Base-by-base conservation (phyloP, 2,888 invertebrate genomes). In the Luperina testacea region DNA sequence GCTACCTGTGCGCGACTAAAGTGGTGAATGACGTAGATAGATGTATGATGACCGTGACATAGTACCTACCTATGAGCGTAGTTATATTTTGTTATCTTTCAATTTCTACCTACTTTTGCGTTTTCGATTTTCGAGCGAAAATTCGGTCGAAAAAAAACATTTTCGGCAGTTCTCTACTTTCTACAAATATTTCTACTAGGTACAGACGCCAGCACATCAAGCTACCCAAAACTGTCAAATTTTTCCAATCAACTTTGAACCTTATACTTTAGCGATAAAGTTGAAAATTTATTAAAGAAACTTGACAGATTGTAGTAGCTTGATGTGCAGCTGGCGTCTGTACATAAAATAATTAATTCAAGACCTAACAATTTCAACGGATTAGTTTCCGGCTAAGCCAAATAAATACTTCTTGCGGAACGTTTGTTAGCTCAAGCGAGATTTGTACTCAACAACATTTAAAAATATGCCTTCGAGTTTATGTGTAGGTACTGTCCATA, bases 31-130 rank as follows among this genome's bases (percentile, higher is more conserved):
- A 84, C 63, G 69, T 59, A 65, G n/a, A 27, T 65, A 48, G 6
- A 45, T 59, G 59, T 81, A 64, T 61, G 59, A 48, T 15, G 61
- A n/a, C 32, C 70, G 38, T 72, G 82, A 83, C 64, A 67, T 42
- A 38, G 53, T 45, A 38, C 5, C 5, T 64, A 24, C 24, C 38
- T 64, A 48, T 15, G 20, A n/a, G 24, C 45, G 7, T 57, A 57
- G 48, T 42, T 63, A 71, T 61, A 65, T 59, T 68, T 45, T 78
- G 7, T 69, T 51, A 69, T 63, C 5, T 48, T 80, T 74, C 13
- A 75, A 72, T 68, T 81, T n/a, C 59, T 69, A 45, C 11, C 11
- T 45, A 45, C 45, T 45, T 45, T 45, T 13, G 13, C 57, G 57
- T 59, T n/a, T n/a, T 59, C 57, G 11, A 4, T 24, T n/a, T n/a